Base-by-base conservation (phyloP, 1,140 invertebrate species). In the Orchesella cincta region DNA sequence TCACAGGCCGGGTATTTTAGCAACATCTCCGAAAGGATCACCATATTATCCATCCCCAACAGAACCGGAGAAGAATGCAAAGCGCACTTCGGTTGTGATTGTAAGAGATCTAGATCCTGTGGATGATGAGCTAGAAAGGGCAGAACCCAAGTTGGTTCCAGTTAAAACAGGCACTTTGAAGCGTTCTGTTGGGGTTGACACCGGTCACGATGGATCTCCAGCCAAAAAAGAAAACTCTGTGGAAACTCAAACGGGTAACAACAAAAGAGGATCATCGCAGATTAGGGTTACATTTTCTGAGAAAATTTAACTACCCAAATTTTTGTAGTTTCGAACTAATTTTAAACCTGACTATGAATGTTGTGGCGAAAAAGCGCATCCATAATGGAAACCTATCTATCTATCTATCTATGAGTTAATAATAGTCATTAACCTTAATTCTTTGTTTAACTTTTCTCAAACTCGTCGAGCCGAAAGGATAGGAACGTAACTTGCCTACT, bases 131-230 rank as follows among this genome's bases (percentile, higher is more conserved):
- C 31, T 78, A 1, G 78, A 81, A 28, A 79, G 35, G 39, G 33
- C 26, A 36, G 75, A 64, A 14, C 73, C 77, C 2, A 80, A 80
- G 54, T 76, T 62, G 67, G 75, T 82, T 16, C 78, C 78, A 36
- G 81, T 82, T 0, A 80, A 80, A 54, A 78, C 73, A 23, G 79
- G 79, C 0, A 82, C 81, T 14, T 64, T 82, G 16, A 82, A 76
- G 28, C n/a, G 81, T 8, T 82, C 81, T 0, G 79, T 82, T 1
- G 81, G 75, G 1, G 81, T 82, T 20, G 81, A 76, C n/a, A 74
- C 52, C 16, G 67, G 34, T 3, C 34, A 73, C 71, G 39, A 74
- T 23, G 73, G 73, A 18, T 34, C 46, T 8, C 39, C 33, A 28
- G 73, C n/a, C 54, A 74, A 52, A 29, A 57, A 54, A 23, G 33